A percentile compares a stretch with the other conserved stretches of the same genome.
Conservation (phyloP, 2,113 vertebrate species). For the Leucosticte australis region DNA sequence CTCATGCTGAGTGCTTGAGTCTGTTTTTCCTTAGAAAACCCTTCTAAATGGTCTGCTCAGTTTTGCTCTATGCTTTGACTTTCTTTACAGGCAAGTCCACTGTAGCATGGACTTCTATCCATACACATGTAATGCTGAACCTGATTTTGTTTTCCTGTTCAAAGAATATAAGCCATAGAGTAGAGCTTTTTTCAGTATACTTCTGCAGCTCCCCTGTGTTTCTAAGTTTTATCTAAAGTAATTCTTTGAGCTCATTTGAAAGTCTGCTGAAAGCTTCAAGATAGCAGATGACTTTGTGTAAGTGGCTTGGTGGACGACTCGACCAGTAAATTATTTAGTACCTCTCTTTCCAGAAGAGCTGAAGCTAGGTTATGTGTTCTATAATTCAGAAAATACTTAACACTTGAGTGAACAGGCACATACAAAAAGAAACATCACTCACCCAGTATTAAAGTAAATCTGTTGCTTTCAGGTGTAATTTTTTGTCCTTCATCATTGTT, state of each 20-base stretch:
- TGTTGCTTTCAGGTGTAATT: neutral
- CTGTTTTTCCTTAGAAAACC: neutral
- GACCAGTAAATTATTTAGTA: constrained; percentile 52
- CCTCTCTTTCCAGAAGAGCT: neutral
- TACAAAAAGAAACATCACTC: neutral
- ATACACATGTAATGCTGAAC: neutral
- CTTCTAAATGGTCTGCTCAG: neutral
- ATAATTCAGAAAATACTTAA: constrained; percentile 57
- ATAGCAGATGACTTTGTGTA: constrained; percentile 3
- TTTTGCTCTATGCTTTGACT: neutral
- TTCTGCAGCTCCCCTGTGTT: neutral
- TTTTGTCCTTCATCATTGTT: neutral
- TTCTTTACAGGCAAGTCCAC: neutral
- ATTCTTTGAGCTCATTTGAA: neutral
- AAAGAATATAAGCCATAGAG: neutral
- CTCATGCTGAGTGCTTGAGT: neutral
- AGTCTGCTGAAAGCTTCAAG: constrained; percentile 24
- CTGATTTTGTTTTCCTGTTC: neutral
- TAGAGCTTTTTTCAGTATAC: neutral
- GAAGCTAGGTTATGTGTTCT: constrained; percentile 8
- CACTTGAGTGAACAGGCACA: neutral
- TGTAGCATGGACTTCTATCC: neutral
- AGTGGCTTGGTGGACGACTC: neutral
- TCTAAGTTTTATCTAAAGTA: neutral
- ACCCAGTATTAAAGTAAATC: neutral